Conservation (phyloP, 1,140 invertebrate species). For the Macrobrachium rosenbergii region DNA sequence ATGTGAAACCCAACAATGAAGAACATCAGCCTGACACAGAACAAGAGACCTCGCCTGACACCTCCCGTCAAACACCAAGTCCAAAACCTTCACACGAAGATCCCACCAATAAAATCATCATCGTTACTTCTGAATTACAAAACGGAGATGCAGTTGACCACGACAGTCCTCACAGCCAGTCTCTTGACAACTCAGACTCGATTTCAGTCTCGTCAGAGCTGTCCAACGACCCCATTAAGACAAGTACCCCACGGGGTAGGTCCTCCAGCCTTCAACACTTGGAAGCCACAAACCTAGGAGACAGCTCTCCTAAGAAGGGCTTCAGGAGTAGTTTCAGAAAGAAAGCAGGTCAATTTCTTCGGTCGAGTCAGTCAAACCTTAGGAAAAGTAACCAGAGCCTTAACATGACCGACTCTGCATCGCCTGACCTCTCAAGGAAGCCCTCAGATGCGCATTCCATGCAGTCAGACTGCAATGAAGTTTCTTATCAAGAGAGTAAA, state of each 20-base stretch:
- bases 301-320: background rate
- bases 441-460: background rate
- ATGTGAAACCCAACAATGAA: no score
- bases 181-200: conserved; percentile 5
- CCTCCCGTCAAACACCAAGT: no score
- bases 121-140: background rate
- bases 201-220: conserved; percentile 24
- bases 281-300: conserved; percentile 12
- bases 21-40: no score
- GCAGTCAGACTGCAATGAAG: background rate
- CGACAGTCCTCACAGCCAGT: background rate
- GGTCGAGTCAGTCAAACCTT: no score
- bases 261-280: conserved; percentile 43
- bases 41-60: no score
- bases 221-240: background rate
- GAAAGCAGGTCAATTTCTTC: background rate
- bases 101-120: no score
- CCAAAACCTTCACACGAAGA: no score
- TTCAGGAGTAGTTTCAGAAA: conserved; percentile 7
- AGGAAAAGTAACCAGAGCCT: background rate
- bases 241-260: conserved; percentile 34
- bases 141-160: background rate
- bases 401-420: conserved; percentile 1
- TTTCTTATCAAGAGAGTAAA: background rate
- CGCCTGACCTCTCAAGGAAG: background rate